phyloP scores from a whole-genome alignment of 2,797 vertebrate species.

The Parauchenoglanis punctatus region DNA sequence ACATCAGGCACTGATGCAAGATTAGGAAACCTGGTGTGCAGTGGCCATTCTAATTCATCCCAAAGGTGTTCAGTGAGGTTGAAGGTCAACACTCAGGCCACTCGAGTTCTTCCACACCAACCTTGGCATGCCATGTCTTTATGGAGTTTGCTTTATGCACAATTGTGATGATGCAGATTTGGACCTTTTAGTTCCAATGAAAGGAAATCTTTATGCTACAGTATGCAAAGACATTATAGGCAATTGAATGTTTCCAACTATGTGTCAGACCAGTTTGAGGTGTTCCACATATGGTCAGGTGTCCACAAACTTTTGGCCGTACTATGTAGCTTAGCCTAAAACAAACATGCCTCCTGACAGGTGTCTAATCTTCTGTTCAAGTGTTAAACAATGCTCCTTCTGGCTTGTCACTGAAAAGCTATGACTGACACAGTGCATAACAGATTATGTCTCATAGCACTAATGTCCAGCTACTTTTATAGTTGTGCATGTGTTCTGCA shows the following conservation, averaged over 20 bases:
- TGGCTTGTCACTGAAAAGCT: neutral
- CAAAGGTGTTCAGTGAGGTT: neutral
- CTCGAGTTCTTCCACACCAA: neutral
- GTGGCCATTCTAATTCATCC: neutral
- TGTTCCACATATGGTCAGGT: neutral
- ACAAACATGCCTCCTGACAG: neutral
- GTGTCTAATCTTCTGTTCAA: neutral
- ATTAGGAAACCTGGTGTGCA: neutral
- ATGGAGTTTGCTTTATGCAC: neutral
- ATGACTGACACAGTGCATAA: neutral
- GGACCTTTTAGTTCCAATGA: neutral
- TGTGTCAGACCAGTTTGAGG: neutral
- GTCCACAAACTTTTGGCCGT: neutral
- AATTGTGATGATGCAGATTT: neutral
- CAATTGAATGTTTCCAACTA: neutral
- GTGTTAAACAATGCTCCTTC: neutral
- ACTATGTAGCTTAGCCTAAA: neutral
- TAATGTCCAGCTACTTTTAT: neutral
- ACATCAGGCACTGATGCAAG: neutral
- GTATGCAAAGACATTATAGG: neutral
- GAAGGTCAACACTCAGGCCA: neutral
- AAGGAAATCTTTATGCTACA: slow-evolving; percentile 1
- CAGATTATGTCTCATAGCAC: neutral
- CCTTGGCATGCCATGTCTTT: no score
- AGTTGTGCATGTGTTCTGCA: neutral